Base-by-base conservation (phyloP, 1,140 invertebrate genomes). In the Leptinotarsa texana region DNA sequence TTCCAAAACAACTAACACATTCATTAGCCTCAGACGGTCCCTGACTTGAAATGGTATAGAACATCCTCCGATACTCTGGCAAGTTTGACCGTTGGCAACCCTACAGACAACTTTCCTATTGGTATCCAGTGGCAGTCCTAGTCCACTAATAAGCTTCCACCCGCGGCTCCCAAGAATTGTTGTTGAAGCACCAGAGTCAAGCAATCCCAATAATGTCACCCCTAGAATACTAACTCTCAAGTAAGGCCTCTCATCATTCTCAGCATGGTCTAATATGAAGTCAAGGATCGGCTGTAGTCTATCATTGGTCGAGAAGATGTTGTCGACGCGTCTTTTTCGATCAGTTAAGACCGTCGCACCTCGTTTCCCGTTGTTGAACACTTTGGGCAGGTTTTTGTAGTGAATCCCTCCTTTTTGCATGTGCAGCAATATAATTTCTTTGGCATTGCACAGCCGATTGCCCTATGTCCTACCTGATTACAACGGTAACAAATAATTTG, bases 161-260 rank as follows among this genome's bases (percentile, higher is more conserved):
- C 75, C 72, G 13, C 48, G 22, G 17, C 47, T 21, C 11, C 75
- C 75, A 17, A 72, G 6, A 33, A 76, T 74, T 13, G 70, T 76
- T 17, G 4, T 15, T 49, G 72, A 57, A 17, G 75, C 71, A 15
- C 75, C 75, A 21, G 69, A 73, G 69, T 76, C 75, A 42, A 76
- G 33, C 21, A 76, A 49, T 17, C 75, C 75, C 18, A 68, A 21
- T 22, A 76, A 13, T 13, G 15, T 63, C 17, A 47, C 15, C 17
- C 65, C 75, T 6, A 75, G 18, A 13, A 68, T 80, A 79, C 33
- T 78, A 77, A 13, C 74, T 73, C 22, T 85, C 69, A 80, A 85
- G 49, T 75, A 73, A 17, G 70, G 70, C 22, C 74, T 21, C 24
- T 63, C 71, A 67, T 75, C 74, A 67, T 61, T 61, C 48, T 73